These are phyloP conservation scores for Lepus townsendii DNA, from an alignment of 2,797 vertebrate genomes.

Conservation along the genomic window DNA sequence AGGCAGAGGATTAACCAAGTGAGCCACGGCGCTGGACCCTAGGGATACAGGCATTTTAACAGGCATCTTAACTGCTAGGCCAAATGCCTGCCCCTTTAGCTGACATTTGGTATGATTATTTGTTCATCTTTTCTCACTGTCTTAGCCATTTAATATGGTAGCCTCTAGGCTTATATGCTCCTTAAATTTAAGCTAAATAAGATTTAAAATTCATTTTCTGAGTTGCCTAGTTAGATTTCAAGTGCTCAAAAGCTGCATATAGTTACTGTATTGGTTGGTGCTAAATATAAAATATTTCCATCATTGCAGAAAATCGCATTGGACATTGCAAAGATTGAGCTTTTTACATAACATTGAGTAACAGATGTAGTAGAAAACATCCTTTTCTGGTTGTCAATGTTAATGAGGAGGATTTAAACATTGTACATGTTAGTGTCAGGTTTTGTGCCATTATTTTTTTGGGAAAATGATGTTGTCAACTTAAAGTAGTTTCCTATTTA, in stretches of 20 bases:
- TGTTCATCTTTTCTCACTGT: not conserved
- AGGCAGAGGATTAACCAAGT: no score
- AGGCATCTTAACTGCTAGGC: no score
- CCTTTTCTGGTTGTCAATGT: not conserved
- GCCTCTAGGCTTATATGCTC: not conserved
- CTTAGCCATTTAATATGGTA: not conserved
- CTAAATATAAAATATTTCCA: not conserved
- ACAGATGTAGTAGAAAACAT: not conserved
- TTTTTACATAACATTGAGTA: conserved; percentile 28
- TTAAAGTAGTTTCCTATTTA: not conserved
- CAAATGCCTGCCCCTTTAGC: no score
- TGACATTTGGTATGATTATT: conserved; percentile 17
- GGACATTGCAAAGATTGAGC: not conserved
- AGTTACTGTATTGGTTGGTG: not conserved
- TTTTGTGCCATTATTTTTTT: conserved; percentile 36
- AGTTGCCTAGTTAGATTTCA: not conserved
- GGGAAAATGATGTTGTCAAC: not conserved
- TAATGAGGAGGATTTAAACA: conserved; percentile 37
- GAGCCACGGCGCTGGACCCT: no score
- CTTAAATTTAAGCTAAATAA: conserved; percentile 51
- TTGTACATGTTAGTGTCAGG: conserved; percentile 39
- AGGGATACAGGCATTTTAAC: no score
- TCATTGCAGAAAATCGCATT: not conserved
- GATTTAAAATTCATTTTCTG: not conserved
- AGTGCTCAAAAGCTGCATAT: not conserved